Conservation (phyloP, 2,113 vertebrate species). For the Oryzias curvinotus region DNA sequence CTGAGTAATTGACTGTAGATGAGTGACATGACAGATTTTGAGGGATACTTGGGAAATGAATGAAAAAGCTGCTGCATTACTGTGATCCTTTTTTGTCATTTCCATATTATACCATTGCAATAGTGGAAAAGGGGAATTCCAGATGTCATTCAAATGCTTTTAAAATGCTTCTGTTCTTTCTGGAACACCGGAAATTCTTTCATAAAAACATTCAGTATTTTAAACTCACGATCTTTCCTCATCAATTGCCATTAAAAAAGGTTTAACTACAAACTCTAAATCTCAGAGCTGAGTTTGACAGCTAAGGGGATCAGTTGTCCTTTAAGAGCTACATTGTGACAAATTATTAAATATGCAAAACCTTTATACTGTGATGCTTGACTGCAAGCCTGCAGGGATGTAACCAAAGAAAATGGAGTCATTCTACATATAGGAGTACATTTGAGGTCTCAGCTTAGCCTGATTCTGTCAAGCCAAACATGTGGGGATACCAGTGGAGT, state of each 20-base stretch:
- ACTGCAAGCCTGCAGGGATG: conserved; percentile 33
- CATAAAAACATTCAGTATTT: no score
- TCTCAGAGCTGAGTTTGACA: no score
- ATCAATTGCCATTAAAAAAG: no score
- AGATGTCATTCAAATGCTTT: not conserved
- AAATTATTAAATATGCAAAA: conserved; percentile 17
- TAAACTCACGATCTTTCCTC: no score
- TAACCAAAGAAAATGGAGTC: conserved; percentile 46
- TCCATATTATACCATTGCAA: conserved; percentile 18
- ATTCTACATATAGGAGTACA: conserved; percentile 46
- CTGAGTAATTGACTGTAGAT: conserved; percentile 50
- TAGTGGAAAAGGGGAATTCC: conserved; percentile 8
- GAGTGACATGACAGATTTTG: conserved; percentile 40
- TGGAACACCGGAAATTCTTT: not conserved
- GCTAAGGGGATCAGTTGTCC: not conserved
- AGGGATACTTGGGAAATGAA: conserved; percentile 16
- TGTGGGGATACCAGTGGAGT: conserved; percentile 42
- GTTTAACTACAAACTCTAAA: no score
- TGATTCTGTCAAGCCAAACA: conserved; percentile 68
- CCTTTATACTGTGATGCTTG: conserved; percentile 30
- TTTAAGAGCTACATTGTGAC: not conserved
- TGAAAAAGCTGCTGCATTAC: conserved; percentile 20
- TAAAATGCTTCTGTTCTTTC: conserved; percentile 6
- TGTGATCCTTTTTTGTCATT: conserved; percentile 13
- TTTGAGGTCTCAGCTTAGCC: conserved; percentile 53